Evolutionary conservation across 2,113 vertebrate species (phyloP), one percentile per base, ranked within the genome.

Genomic region (Oreochromis spilurus): DNA sequence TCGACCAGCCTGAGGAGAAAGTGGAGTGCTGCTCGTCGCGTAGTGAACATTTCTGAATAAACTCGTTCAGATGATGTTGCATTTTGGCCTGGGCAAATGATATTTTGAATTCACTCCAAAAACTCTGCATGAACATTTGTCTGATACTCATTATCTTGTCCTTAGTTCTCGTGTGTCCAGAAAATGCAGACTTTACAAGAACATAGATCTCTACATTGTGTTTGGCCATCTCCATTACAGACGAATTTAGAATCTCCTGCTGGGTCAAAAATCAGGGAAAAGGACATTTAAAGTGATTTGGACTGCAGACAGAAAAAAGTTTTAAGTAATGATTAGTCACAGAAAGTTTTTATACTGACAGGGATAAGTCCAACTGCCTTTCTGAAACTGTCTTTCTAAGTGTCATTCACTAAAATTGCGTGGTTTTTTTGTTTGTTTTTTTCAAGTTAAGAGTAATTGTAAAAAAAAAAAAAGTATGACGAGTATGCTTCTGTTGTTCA

Each of bases 21-120:
- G 83, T 86, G 84, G 65, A 70, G 79, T 79, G 65, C 79, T 29
- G 54, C 78, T 72, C 17, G 58, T 52, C 84, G 75, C 72, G 72
- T 34, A 11, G 81, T 72, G 87, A 87, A 80, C 54, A 36, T 86
- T 91, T 91, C 65, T 89, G 83, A 88, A 94, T 86, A 87, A 88
- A 82, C 65, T 92, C 72, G 36, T 87, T 92, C 84, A 86, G 91
- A 88, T 88, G 89, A 92, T 83, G 78, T 90, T 93, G 87, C 91
- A 87, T 90, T 93, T 92, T 89, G 88, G 84, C 79, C 82, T 2
- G 80, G 26, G n/a, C 45, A 87, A 89, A 77, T n/a, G 19, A 88
- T 86, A 85, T 87, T 93, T 92, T 94, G 86, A 92, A 79, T 65
- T 81, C n/a, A 4, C 54, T 91, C 92, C 90, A 90, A 83, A 92